These are phyloP conservation scores for Cardiocondyla obscurior DNA, from an alignment of 1,140 invertebrate species.

Conservation along the genomic window DNA sequence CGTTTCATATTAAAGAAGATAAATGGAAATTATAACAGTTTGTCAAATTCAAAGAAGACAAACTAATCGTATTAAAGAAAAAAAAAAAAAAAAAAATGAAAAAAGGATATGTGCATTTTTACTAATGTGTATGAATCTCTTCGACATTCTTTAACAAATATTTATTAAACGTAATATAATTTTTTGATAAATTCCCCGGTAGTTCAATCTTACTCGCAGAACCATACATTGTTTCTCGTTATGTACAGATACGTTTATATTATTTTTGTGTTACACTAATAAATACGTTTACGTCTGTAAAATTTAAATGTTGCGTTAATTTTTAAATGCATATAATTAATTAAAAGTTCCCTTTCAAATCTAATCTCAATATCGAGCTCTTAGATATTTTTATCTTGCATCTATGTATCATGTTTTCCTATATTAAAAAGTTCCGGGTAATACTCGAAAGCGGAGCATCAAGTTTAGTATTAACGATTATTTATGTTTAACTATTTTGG, in stretches of 20 bases:
- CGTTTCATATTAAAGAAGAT: background rate
- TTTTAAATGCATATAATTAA: background rate
- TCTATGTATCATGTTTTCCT: background rate
- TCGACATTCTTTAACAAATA: conserved; percentile 30
- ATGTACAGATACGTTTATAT: conserved; percentile 4
- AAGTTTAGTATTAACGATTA: conserved; percentile 4
- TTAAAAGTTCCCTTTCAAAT: background rate
- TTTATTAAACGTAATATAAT: conserved; percentile 41
- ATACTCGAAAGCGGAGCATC: background rate
- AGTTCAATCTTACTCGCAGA: conserved; percentile 18
- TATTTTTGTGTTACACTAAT: conserved; percentile 23
- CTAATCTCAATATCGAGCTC: background rate
- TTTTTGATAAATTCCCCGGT: conserved; percentile 3
- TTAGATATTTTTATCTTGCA: background rate
- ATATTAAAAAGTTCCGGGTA: background rate
- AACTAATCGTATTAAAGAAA: background rate
- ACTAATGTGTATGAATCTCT: background rate
- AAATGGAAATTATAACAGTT: background rate
- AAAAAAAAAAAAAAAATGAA: background rate
- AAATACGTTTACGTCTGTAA: conserved; percentile 27
- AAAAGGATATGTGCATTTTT: background rate
- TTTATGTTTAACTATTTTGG: background rate
- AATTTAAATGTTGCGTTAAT: conserved; percentile 1
- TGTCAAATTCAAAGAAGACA: background rate
- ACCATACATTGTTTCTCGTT: conserved; percentile 3